phyloP scores from a whole-genome alignment of 2,888 invertebrate genomes.

The Ephialtes manifestator region DNA sequence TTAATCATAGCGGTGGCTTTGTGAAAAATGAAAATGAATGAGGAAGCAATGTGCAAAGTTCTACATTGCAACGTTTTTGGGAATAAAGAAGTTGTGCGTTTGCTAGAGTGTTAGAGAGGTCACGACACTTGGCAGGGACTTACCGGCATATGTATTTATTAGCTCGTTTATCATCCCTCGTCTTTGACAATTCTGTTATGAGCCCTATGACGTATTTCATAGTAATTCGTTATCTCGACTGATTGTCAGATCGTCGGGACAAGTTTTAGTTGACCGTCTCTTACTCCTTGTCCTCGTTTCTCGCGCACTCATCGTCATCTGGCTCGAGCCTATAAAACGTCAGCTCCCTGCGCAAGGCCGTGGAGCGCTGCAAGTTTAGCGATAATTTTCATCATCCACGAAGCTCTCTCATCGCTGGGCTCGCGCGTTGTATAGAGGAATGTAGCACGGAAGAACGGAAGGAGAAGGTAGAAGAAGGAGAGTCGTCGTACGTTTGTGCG shows the following conservation, averaged over 20 bases:
- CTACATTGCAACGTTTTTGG: too few species aligned
- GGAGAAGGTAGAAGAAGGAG: constrained; percentile 12
- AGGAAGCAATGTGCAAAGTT: too few species aligned
- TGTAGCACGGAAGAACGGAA: background rate
- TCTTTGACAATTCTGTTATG: background rate
- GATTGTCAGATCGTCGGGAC: background rate
- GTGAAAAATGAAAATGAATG: too few species aligned
- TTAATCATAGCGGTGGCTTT: too few species aligned
- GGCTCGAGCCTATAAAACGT: background rate
- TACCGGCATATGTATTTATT: too few species aligned
- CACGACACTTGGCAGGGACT: too few species aligned
- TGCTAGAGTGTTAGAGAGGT: too few species aligned
- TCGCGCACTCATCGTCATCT: background rate
- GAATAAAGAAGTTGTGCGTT: too few species aligned
- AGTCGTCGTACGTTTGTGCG: background rate
- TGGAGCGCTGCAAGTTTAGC: constrained; percentile 7
- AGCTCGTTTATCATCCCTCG: background rate
- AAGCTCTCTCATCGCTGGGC: background rate
- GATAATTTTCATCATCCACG: constrained; percentile 51
- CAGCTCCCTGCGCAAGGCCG: constrained; percentile 21
- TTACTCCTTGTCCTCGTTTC: constrained; percentile 1
- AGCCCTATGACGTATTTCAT: too few species aligned
- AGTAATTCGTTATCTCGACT: background rate
- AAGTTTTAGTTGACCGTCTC: background rate
- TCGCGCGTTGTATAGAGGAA: constrained; percentile 1